phyloP scores from a whole-genome alignment of 2,797 vertebrate genomes.

The Acridotheres tristis region DNA sequence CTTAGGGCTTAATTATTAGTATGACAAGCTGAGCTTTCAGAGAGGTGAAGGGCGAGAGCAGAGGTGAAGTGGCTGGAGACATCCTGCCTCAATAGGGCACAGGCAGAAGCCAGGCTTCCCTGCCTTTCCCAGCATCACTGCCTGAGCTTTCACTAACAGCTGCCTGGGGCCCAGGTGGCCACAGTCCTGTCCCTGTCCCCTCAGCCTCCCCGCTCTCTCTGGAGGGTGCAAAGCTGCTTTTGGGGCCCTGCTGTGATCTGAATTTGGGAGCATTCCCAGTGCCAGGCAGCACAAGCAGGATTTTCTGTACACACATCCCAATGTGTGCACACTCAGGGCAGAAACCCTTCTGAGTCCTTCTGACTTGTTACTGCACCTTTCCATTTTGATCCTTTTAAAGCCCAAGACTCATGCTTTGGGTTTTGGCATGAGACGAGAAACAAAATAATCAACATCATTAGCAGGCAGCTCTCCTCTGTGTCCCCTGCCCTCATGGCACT shows the following conservation, averaged over 20 bases:
- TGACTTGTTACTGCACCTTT: neutral
- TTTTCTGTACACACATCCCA: neutral
- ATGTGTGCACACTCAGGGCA: neutral
- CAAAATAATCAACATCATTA: slow-evolving; percentile 15
- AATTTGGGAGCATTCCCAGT: neutral
- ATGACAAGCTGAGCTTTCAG: slow-evolving; percentile 33
- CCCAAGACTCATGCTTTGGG: neutral
- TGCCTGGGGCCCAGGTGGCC: neutral
- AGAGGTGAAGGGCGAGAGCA: slow-evolving; percentile 28
- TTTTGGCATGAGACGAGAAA: slow-evolving; percentile 18
- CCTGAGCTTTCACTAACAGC: neutral
- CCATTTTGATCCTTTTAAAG: neutral
- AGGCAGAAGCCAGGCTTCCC: neutral
- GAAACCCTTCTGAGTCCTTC: neutral
- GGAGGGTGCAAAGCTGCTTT: neutral
- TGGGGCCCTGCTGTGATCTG: neutral
- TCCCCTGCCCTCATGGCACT: neutral
- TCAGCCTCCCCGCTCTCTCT: neutral
- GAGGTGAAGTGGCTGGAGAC: slow-evolving; percentile 58
- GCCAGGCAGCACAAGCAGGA: neutral
- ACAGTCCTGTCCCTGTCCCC: neutral
- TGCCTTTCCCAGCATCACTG: neutral
- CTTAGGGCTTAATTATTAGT: slow-evolving; percentile 50
- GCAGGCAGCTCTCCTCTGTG: neutral
- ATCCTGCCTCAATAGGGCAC: neutral